Conservation (phyloP, 2,888 invertebrate genomes). For the Meiosimyza platycephala region DNA sequence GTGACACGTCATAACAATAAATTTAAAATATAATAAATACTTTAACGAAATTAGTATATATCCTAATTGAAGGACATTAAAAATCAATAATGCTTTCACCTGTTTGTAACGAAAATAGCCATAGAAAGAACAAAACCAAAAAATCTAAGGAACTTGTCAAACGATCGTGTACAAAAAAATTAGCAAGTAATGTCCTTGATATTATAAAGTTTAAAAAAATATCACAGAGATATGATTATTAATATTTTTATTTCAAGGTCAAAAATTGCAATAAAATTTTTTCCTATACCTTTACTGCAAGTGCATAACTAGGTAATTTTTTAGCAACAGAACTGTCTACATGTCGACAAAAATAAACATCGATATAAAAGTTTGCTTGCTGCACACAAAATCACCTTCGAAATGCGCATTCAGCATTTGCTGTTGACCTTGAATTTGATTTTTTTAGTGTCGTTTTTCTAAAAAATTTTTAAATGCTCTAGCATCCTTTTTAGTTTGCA, state of each 20-base stretch:
- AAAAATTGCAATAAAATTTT: not conserved
- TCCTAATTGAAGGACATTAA: not conserved
- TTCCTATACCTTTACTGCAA: not conserved
- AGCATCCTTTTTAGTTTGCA: too few species aligned
- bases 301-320: not conserved
- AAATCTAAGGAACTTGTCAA: not conserved
- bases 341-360: not conserved
- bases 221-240: constrained; percentile 29
- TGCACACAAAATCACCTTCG: too few species aligned
- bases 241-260: not conserved
- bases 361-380: not conserved
- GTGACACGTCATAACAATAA: too few species aligned
- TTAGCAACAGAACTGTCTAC: not conserved
- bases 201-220: not conserved
- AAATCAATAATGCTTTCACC: constrained; percentile 4
- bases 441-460: not conserved
- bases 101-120: not conserved
- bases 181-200: not conserved
- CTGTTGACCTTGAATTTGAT: too few species aligned
- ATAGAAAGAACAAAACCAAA: not conserved
- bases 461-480: too few species aligned
- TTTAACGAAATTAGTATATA: too few species aligned
- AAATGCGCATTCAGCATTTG: too few species aligned
- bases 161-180: not conserved
- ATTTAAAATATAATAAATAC: too few species aligned